A percentile compares a stretch with the other conserved stretches of the same genome.
These are phyloP conservation scores for Perodicticus potto DNA, from an alignment of 2,797 vertebrate genomes.

Conservation along the genomic window DNA sequence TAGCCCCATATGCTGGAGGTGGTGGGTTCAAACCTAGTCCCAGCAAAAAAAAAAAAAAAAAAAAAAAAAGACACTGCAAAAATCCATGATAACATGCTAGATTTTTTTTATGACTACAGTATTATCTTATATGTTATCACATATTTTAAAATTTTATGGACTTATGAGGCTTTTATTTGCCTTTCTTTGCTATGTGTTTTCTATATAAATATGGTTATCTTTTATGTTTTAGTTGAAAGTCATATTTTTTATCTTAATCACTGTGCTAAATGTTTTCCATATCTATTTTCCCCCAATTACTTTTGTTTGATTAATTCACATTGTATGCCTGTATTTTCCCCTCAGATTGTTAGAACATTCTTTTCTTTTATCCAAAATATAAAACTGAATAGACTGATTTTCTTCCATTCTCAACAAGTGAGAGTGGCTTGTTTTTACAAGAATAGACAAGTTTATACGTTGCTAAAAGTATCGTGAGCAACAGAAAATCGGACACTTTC, in stretches of 20 bases:
- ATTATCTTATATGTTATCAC: background rate
- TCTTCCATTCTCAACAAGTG: conserved; percentile 35
- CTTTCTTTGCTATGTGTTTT: conserved; percentile 34
- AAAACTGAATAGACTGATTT: background rate
- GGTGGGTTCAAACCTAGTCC: no score
- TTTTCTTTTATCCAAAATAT: conserved; percentile 51
- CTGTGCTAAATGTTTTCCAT: background rate
- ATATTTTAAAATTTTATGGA: background rate
- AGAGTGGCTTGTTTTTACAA: background rate
- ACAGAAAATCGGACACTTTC: background rate
- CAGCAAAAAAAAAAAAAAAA: no score
- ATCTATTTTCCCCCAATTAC: background rate
- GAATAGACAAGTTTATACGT: background rate
- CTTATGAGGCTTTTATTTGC: background rate
- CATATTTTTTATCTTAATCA: conserved; percentile 33
- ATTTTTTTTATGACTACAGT: background rate
- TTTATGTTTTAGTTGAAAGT: background rate
- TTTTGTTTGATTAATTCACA: background rate
- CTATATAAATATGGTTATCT: background rate
- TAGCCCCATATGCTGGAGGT: no score
- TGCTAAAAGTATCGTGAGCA: conserved; percentile 3
- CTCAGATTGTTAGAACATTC: background rate
- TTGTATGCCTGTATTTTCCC: background rate
- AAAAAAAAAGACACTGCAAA: background rate
- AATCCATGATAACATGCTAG: background rate